A percentile compares a stretch with the other conserved stretches of the same genome.
phyloP scores from a whole-genome alignment of 2,113 vertebrate species.

The Boleophthalmus pectinirostris region DNA sequence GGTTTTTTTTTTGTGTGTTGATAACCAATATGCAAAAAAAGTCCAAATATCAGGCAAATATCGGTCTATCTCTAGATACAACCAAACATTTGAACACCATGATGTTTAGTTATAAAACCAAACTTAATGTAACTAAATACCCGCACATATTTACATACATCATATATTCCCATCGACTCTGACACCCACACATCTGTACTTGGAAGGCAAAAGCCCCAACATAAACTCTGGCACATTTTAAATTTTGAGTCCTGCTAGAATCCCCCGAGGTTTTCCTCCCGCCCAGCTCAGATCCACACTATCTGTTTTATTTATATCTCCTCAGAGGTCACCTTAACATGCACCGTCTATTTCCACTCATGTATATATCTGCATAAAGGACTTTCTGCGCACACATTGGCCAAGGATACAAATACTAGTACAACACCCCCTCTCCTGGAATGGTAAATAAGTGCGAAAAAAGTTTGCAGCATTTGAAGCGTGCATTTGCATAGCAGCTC shows the following conservation, averaged over 20 bases:
- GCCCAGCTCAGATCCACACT: background rate
- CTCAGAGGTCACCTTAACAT: constrained; percentile 5
- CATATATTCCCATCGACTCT: background rate
- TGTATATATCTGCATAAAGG: background rate
- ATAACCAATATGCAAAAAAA: no score
- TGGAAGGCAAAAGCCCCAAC: background rate
- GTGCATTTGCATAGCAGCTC: constrained; percentile 25
- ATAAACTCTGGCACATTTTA: background rate
- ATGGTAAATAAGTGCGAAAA: background rate
- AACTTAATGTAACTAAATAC: no score
- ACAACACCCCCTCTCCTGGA: background rate
- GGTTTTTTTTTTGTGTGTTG: no score
- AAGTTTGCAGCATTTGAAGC: constrained; percentile 1
- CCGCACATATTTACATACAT: background rate
- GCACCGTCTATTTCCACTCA: background rate
- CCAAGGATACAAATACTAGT: background rate
- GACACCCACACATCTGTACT: background rate
- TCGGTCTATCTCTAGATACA: no score
- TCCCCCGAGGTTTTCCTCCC: background rate
- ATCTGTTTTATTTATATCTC: constrained; percentile 2
- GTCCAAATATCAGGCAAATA: no score
- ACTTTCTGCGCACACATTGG: background rate
- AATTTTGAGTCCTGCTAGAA: background rate
- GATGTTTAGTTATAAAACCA: no score
- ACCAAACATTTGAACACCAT: no score